Conservation (phyloP, 2,888 invertebrate genomes). For the Lasioglossum calceatum region DNA sequence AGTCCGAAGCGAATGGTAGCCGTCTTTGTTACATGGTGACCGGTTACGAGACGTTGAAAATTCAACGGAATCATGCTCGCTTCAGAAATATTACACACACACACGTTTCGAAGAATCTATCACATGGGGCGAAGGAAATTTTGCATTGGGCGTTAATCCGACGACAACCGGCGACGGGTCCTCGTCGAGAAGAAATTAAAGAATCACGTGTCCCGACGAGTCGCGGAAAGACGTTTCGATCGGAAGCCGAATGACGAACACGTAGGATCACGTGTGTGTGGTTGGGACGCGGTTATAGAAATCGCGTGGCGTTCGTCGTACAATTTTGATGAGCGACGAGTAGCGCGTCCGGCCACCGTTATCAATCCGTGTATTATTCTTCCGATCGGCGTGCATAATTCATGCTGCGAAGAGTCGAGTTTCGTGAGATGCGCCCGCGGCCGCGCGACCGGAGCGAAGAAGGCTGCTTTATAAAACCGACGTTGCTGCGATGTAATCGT, state of each 20-base stretch:
- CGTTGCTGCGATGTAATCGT: conserved; percentile 29
- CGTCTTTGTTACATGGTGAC: not conserved
- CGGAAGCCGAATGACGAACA: not conserved
- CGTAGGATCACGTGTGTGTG: not conserved
- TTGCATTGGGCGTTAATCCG: not conserved
- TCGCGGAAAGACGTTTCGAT: conserved; percentile 6
- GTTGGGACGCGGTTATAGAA: not conserved
- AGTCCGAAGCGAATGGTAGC: not conserved
- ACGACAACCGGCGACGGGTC: not conserved
- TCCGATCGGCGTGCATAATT: conserved; percentile 32
- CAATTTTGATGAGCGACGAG: conserved; percentile 35
- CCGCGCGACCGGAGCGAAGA: conserved; percentile 6
- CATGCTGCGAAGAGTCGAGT: conserved; percentile 18
- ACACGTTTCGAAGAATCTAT: not conserved
- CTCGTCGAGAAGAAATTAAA: conserved; percentile 6
- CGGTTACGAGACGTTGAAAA: not conserved
- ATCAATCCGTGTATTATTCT: conserved; percentile 36
- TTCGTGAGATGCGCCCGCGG: not conserved
- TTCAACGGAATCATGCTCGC: not conserved
- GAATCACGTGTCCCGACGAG: not conserved
- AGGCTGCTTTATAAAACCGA: conserved; percentile 34
- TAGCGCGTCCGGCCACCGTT: conserved; percentile 9
- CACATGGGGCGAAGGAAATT: not conserved
- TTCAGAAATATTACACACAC: not conserved
- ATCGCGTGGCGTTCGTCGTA: not conserved